Conservation (phyloP, 1,140 invertebrate genomes). For the Pantala flavescens region DNA sequence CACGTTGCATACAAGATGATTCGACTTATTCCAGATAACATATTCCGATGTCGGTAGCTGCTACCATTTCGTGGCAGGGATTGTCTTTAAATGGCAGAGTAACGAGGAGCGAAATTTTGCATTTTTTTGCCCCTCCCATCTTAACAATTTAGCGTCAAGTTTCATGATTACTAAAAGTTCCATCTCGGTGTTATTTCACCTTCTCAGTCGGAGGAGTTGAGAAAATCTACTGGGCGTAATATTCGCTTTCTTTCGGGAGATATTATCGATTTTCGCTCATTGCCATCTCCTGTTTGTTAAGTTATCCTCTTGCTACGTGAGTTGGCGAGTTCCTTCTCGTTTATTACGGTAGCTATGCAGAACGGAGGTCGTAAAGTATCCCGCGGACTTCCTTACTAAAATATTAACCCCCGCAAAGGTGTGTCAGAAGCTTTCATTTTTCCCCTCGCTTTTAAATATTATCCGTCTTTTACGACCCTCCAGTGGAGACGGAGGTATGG, state of each 20-base stretch:
- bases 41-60: background rate
- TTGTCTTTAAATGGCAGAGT: background rate
- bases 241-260: background rate
- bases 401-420: too few species aligned
- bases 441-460: background rate
- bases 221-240: background rate
- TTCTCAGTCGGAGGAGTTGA: background rate
- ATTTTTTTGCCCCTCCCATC: background rate
- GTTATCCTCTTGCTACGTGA: too few species aligned
- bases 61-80: background rate
- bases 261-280: background rate
- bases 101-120: background rate
- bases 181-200: background rate
- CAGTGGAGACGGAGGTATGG: background rate
- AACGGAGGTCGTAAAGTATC: background rate
- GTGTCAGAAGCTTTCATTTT: background rate
- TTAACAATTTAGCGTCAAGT: background rate
- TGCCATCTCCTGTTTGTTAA: too few species aligned
- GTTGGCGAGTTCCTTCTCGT: background rate
- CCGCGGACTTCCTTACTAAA: background rate
- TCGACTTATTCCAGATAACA: background rate
- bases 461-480: constrained; percentile 4
- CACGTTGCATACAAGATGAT: background rate
- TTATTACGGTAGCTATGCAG: background rate
- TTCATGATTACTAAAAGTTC: background rate